These are phyloP conservation scores for Pygoscelis antarcticus DNA, from an alignment of 2,113 vertebrate genomes.

Conservation along the genomic window DNA sequence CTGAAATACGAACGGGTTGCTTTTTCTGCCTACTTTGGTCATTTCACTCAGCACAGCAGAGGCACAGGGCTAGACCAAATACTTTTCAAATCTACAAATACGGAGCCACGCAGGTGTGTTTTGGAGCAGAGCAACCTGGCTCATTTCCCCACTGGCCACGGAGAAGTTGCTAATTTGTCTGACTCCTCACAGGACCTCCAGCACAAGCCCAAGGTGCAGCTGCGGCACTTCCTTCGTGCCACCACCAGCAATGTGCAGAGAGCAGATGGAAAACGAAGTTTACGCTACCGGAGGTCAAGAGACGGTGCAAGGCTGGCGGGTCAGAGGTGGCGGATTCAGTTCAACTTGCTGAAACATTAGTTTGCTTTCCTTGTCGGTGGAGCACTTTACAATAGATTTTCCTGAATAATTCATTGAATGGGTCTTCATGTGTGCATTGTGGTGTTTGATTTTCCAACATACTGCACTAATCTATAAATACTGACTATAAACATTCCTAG, in stretches of 20 bases:
- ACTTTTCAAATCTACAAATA: background rate
- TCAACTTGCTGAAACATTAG: background rate
- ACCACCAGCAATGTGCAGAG: background rate
- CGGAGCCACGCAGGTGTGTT: fast-evolving
- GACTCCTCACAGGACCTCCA: background rate
- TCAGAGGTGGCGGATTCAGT: background rate
- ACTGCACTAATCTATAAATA: conserved; percentile 56
- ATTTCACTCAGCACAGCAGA: background rate
- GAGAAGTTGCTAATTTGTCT: background rate
- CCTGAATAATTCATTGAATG: conserved; percentile 44
- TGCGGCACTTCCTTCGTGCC: background rate
- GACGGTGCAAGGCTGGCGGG: background rate
- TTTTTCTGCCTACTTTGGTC: background rate
- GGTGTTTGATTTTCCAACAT: background rate
- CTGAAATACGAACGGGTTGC: background rate
- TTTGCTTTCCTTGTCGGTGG: background rate
- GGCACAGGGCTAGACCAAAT: background rate
- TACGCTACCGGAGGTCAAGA: background rate
- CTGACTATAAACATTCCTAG: conserved; percentile 42
- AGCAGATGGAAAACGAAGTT: background rate
- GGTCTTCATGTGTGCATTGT: background rate
- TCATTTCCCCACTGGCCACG: background rate
- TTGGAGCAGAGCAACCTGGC: background rate
- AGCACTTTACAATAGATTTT: background rate
- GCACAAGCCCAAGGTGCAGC: background rate